Conservation (phyloP, 2,113 vertebrate genomes). For the Syngnathus typhle region DNA sequence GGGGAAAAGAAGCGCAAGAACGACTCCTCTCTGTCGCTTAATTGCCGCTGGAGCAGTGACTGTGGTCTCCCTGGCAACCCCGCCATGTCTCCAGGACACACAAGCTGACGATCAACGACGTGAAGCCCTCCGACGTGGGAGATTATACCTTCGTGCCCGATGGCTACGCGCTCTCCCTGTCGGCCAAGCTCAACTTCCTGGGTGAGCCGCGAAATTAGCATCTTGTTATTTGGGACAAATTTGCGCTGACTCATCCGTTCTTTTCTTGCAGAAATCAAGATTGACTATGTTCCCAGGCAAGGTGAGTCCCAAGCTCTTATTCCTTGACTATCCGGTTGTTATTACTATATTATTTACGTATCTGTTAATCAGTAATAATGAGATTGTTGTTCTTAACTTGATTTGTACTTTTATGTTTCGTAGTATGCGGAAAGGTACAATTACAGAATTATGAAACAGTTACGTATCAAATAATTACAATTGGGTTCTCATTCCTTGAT, state of each 20-base stretch:
- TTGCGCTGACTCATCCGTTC: neutral
- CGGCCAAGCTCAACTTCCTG: constrained; percentile 87
- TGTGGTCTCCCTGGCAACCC: constrained; percentile 50
- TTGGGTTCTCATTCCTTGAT: neutral
- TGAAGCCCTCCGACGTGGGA: constrained; percentile 78
- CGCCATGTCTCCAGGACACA: constrained; percentile 70
- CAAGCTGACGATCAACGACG: constrained; percentile 81
- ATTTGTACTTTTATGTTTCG: neutral
- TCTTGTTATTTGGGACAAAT: neutral
- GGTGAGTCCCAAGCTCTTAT: constrained; percentile 56
- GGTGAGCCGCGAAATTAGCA: constrained; percentile 59
- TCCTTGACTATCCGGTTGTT: neutral
- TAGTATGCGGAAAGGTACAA: neutral
- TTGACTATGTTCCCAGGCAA: constrained; percentile 84
- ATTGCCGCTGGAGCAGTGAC: constrained; percentile 33
- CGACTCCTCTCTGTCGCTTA: constrained; percentile 39
- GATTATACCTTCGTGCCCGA: constrained; percentile 87
- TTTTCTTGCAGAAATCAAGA: constrained; percentile 79
- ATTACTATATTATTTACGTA: neutral
- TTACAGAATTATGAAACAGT: neutral
- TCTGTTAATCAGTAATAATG: neutral
- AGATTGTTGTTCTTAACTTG: neutral
- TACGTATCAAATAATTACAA: neutral
- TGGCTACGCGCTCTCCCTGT: constrained; percentile 80
- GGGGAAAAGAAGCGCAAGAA: constrained; percentile 32